Base-by-base conservation (phyloP, 2,888 invertebrate genomes). In the Spodoptera littoralis region DNA sequence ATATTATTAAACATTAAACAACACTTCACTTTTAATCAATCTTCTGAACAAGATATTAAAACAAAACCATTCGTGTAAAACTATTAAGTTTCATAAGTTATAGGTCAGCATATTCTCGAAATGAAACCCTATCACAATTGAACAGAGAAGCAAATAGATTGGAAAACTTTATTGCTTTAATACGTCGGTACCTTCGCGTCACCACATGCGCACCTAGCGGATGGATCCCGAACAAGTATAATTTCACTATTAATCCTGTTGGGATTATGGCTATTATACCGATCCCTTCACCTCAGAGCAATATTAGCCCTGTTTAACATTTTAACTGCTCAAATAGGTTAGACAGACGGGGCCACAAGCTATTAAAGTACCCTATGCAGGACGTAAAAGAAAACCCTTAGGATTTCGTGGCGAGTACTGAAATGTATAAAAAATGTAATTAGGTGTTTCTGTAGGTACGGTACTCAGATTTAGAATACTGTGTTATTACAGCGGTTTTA, bases 271-370 rank as follows among this genome's bases (percentile, higher is more conserved):
- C 77, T 71, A 66, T 76, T 65, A 73, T 67, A 53, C 60, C 62
- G 62, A 73, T 71, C 66, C 67, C 60, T 59, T 18, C 56, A 75
- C 65, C 70, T 71, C 24, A 42, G 77, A 65, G 65, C 63, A 61
- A 69, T 70, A 79, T 76, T 76, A 71, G 52, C 60, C 62, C 75
- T 70, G 72, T 71, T 78, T 79, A 77, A 78, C 77, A 71, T 79
- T 71, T 65, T 76, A 75, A 75, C 68, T 60, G 59, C 48, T 58
- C 51, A 18, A 56, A 60, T 65, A 53, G 60, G 45, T 54, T 44
- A 59, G 61, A 56, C 58, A 49, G 64, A 61, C 13, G 27, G 59
- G 42, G 54, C 47, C 49, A n/a, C 8, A 30, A 45, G 54, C 48
- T 55, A 63, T 64, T 51, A 51, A 45, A 24, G 9, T 46, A 54